These are phyloP conservation scores for Gila orcuttii DNA, from an alignment of 2,113 vertebrate genomes.

Conservation along the genomic window DNA sequence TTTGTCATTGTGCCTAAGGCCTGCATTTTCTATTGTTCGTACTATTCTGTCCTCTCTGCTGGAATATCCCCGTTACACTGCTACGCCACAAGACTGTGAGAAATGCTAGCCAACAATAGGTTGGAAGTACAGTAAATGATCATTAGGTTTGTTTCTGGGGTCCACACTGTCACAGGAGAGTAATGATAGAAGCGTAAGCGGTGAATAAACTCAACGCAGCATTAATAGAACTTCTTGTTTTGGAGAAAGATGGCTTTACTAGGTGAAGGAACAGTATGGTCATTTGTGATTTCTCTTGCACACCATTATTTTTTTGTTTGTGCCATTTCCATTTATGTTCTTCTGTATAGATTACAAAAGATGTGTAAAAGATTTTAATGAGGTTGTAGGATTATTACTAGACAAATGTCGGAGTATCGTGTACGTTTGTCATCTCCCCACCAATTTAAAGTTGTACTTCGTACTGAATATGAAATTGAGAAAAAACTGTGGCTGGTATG, in stretches of 20 bases:
- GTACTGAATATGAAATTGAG: neutral
- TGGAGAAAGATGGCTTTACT: neutral
- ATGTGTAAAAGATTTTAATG: neutral
- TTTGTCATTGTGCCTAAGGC: slow-evolving; percentile 27
- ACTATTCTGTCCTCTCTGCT: slow-evolving; percentile 11
- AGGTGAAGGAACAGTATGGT: neutral
- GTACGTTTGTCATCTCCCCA: neutral
- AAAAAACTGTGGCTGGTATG: neutral
- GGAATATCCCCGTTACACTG: slow-evolving; percentile 7
- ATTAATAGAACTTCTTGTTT: neutral
- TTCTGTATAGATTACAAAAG: neutral
- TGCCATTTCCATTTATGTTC: neutral
- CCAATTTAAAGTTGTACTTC: neutral
- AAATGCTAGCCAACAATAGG: slow-evolving; percentile 20
- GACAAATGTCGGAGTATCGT: neutral
- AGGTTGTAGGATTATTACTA: neutral
- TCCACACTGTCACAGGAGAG: neutral
- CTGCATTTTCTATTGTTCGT: neutral
- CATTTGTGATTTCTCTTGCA: neutral
- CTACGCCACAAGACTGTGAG: neutral
- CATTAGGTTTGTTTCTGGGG: slow-evolving; percentile 45
- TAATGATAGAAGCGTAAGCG: slow-evolving; percentile 3
- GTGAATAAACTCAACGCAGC: neutral
- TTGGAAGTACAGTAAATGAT: slow-evolving; percentile 37
- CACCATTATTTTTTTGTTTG: neutral